Percentiles rank a stretch among this genome's conserved stretches.
These are phyloP conservation scores for Morinoia aosen DNA, from an alignment of 2,888 invertebrate species.

Conservation along the genomic window DNA sequence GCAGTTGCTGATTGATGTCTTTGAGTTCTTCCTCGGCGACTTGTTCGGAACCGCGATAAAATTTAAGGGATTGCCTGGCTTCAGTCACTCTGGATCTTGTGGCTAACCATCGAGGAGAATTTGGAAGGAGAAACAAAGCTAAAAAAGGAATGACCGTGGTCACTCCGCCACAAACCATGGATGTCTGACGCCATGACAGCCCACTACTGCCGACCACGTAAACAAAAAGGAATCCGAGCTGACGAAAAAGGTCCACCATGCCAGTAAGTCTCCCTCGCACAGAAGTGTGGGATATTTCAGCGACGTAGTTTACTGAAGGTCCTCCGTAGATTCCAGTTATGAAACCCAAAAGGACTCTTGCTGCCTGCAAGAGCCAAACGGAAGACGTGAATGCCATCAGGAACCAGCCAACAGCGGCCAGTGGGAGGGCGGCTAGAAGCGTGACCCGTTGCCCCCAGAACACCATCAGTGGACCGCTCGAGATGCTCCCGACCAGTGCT, in stretches of 20 bases:
- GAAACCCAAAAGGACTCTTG: constrained; percentile 53
- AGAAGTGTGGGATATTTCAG: constrained; percentile 57
- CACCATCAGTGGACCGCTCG: constrained; percentile 57
- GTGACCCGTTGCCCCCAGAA: constrained; percentile 61
- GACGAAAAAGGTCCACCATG: constrained; percentile 55
- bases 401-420: constrained; percentile 59
- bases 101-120: constrained; percentile 64
- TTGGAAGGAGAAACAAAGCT: constrained; percentile 59
- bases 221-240: constrained; percentile 60
- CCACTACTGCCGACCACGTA: constrained; percentile 62
- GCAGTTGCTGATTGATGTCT: constrained; percentile 56
- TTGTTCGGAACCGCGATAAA: constrained; percentile 60
- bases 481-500: constrained; percentile 61
- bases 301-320: constrained; percentile 58
- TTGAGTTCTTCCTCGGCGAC: constrained; percentile 57
- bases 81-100: constrained; percentile 59
- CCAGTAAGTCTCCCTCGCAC: constrained; percentile 57
- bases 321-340: constrained; percentile 57
- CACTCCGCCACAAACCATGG: constrained; percentile 59
- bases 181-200: constrained; percentile 64
- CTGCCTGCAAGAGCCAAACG: constrained; percentile 59
- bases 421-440: constrained; percentile 58
- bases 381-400: constrained; percentile 60
- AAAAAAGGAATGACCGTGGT: constrained; percentile 60
- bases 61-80: constrained; percentile 59